Conservation (phyloP, 2,113 vertebrate species). For the Dicaeum eximium region DNA sequence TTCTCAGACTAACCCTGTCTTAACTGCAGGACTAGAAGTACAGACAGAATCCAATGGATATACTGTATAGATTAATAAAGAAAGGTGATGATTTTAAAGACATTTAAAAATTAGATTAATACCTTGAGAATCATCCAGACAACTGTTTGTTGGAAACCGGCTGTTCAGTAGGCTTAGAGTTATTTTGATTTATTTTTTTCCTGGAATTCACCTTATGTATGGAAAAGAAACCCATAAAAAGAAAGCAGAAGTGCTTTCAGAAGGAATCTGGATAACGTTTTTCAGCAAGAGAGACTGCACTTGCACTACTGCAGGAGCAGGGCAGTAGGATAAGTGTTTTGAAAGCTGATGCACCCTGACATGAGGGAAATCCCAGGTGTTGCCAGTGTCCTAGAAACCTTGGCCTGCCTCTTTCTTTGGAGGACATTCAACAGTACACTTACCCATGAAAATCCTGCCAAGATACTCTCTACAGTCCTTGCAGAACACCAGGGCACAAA, state of each 20-base stretch:
- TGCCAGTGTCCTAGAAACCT: neutral
- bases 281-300: neutral
- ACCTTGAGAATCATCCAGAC: neutral
- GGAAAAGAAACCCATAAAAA: neutral
- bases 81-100: neutral
- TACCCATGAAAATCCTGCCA: neutral
- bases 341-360: neutral
- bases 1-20: neutral
- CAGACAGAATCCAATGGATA: neutral
- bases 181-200: neutral
- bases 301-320: neutral
- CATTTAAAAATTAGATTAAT: neutral
- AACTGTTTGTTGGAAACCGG: neutral
- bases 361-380: neutral
- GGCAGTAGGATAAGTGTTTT: neutral
- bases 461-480: neutral
- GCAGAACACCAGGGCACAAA: neutral
- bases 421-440: neutral
- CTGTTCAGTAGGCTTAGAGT: neutral
- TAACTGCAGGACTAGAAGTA: neutral
- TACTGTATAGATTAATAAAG: neutral
- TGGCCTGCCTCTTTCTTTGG: neutral
- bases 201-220: neutral
- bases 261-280: neutral
- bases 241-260: neutral